Base-by-base conservation (phyloP, 2,113 vertebrate species). In the Dicaeum eximium region DNA sequence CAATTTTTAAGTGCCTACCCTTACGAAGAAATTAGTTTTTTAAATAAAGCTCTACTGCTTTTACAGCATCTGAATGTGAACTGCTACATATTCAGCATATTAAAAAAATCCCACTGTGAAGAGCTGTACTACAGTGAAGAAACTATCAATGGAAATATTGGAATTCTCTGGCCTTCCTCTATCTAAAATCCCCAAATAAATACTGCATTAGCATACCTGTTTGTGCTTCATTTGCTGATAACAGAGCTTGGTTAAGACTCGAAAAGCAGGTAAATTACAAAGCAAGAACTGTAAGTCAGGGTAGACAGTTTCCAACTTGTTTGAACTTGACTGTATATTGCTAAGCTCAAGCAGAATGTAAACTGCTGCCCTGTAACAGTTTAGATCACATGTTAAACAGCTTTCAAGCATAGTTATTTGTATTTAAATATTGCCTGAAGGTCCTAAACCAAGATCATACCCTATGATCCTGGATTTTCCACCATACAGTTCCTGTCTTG, bases 321-420 rank as follows among this genome's bases (percentile, higher is more conserved):
- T 84, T 79, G 72, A 93, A 93, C 93, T 84, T 84, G 95, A 84
- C 80, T 72, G 69, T 15, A 19, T 57, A 65, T n/a, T 78, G 70
- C 80, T 69, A 86, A 67, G 33, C 83, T 91, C 3, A 3, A 85
- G 72, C 33, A 80, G 80, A 94, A 96, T 53, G 51, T 86, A 94
- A 96, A 92, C 95, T 94, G 72, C 83, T 94, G 65, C 47, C 80
- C 92, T 71, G 18, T 64, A 94, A 94, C 79, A 94, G 66, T 60
- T 95, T 53, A 92, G 62, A 88, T 91, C 75, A 65, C 81, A 88
- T 23, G 80, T 61, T 78, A 60, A 64, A 72, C 64, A 72, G 75
- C 72, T 92, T 95, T 92, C 88, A 93, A 75, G 65, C 47, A 69
- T 15, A 56, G 57, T 61, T 88, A 79, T 90, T 93, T 94, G 79